phyloP scores from a whole-genome alignment of 2,113 vertebrate genomes.

The Opisthocomus hoazin region DNA sequence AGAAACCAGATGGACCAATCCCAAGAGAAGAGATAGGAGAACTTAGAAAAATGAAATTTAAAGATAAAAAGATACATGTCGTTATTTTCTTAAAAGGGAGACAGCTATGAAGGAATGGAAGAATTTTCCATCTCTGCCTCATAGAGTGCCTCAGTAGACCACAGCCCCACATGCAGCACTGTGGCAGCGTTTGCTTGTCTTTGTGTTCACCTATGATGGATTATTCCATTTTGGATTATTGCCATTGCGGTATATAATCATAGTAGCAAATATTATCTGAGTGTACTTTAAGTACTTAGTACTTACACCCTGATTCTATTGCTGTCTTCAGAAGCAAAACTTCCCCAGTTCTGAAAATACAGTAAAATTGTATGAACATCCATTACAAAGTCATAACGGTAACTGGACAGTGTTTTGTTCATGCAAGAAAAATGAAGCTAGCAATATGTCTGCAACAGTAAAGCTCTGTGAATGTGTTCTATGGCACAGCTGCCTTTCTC shows the following conservation, averaged over 20 bases:
- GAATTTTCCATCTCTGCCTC: neutral
- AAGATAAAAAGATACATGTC: too few species aligned
- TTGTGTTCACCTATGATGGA: neutral
- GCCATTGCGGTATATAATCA: neutral
- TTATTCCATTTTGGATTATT: neutral
- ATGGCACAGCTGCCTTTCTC: neutral
- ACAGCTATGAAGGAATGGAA: neutral
- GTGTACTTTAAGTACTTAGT: neutral
- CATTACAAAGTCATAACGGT: fast-evolving
- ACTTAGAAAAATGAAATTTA: neutral
- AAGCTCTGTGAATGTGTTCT: neutral
- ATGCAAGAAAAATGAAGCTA: neutral
- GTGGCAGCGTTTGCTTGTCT: neutral
- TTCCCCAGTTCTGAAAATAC: neutral
- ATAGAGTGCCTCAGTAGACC: neutral
- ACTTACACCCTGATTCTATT: neutral
- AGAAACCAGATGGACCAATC: neutral
- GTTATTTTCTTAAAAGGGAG: neutral
- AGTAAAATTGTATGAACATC: neutral
- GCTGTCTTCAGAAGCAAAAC: neutral
- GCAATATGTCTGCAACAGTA: neutral
- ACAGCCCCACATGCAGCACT: neutral
- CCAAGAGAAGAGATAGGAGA: neutral
- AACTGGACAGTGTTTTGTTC: neutral
- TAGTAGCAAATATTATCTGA: neutral